Evolutionary conservation across 2,113 vertebrate species (phyloP).

Genomic region (Tachysurus vachellii): DNA sequence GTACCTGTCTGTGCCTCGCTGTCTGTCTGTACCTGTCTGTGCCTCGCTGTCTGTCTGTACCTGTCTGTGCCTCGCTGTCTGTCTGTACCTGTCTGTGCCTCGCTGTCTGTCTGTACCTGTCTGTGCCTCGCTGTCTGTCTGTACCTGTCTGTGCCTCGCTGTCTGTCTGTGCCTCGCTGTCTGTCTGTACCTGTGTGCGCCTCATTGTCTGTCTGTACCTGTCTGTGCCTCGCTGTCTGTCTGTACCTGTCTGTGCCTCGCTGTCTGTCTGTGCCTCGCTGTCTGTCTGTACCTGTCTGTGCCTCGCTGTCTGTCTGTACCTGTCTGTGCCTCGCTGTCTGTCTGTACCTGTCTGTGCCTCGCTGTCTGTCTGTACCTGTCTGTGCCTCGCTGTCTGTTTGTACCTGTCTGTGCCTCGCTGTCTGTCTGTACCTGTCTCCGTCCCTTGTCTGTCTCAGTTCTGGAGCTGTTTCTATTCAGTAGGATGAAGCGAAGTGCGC

Average conservation of each 20-base stretch:
- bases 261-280: background rate
- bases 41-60: background rate
- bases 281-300: background rate
- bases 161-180: background rate
- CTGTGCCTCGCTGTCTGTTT: background rate
- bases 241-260: background rate
- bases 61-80: no score
- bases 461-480: background rate
- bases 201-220: background rate
- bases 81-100: no score
- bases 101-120: no score
- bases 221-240: no score
- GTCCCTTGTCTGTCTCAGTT: background rate
- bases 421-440: background rate
- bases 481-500: background rate
- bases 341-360: background rate
- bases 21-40: background rate
- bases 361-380: background rate
- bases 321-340: background rate
- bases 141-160: background rate
- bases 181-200: no score
- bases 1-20: background rate
- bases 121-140: background rate
- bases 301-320: background rate
- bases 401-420: background rate